Evolutionary conservation across 1,140 invertebrate genomes (phyloP), one percentile per base, ranked within the genome.

Genomic region (Orius insidiosus): DNA sequence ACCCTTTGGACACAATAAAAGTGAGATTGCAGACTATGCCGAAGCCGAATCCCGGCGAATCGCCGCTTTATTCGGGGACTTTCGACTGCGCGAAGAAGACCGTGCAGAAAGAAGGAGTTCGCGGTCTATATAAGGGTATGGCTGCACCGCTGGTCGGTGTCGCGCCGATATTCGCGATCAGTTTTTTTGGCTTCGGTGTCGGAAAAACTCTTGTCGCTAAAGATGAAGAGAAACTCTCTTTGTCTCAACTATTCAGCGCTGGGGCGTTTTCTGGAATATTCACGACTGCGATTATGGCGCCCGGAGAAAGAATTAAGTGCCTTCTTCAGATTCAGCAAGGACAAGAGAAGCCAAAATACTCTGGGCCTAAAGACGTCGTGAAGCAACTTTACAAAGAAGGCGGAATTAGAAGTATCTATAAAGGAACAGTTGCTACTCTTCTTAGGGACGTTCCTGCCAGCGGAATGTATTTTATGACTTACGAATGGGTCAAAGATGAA

Each of bases 281-380:
- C 58, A 95, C 92, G 1, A 95, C 94, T 6, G 68, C 75, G 10
- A 87, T 98, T 33, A 97, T 97, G 86, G 86, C 92, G 13, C 95
- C 95, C 6, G 94, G 94, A 39, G 95, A 98, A 67, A 69, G 95
- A 57, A 97, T 98, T 38, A 98, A 98, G 60, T 98, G 93, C 59
- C 68, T 98, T 14, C 47, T 54, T 48, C 51, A 57, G 53, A 51
- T 83, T 52, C 82, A 86, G 63, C 82, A 88, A 60, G 72, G 68
- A 38, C 71, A 73, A 38, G 65, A 66, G 47, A 66, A 64, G n/a
- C 71, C 78, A 33, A 85, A 89, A 58, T 99, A 98, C 62, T 75
- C 68, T 54, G 95, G 95, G 32, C 93, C 95, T 58, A 60, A 90
- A 13, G 94, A 98, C 69, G 88, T 86, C 59, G 78, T 77, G 8